Base-by-base conservation (phyloP, 1,140 invertebrate species). In the Philopotamus ludificatus region DNA sequence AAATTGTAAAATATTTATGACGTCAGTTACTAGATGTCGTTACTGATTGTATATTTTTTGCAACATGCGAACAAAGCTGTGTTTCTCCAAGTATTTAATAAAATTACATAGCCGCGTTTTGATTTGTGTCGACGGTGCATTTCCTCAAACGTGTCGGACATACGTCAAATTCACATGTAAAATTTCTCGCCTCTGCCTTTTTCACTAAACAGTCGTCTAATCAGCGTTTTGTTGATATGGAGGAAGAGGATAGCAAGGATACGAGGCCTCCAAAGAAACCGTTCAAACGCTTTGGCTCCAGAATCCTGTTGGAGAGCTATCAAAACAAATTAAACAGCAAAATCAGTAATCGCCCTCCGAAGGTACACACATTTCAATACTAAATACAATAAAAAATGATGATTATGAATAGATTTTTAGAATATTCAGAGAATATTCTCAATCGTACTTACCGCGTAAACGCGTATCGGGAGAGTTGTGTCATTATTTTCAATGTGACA, bases 251-350 rank as follows among this genome's bases (percentile, higher is more conserved):
- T 9, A 23, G 34, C 12, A 61, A 68, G 28, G 59, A 64, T 22
- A 50, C 49, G 0, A 58, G 59, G 20, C 64, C 60, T 26, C 60
- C 23, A 8, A 54, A 50, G 23, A 63, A 54, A 44, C 20, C 50
- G 3, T 21, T 63, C 4, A 7, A 62, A 34, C 54, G 21, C 15
- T 44, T 62, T 44, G 59, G 59, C 1, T 68, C 67, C 2, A 68
- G 59, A 47, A 34, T 65, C 15, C 28, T 68, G 2, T 34, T 61
- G 10, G 62, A 65, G 1, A 65, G 58, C 42, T 54, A 62, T 21
- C 67, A 62, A 22, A 68, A 65, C 44, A 68, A 65, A 60, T 12
- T 60, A 10, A 62, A 61, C 21, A 21, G 25, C 3, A 65, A 68
- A 65, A 63, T 57, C 42, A 54, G 50, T 1, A 25, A 45, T 10